These are phyloP conservation scores for Aphaenogaster floridana DNA, from an alignment of 1,140 invertebrate species.

Conservation along the genomic window DNA sequence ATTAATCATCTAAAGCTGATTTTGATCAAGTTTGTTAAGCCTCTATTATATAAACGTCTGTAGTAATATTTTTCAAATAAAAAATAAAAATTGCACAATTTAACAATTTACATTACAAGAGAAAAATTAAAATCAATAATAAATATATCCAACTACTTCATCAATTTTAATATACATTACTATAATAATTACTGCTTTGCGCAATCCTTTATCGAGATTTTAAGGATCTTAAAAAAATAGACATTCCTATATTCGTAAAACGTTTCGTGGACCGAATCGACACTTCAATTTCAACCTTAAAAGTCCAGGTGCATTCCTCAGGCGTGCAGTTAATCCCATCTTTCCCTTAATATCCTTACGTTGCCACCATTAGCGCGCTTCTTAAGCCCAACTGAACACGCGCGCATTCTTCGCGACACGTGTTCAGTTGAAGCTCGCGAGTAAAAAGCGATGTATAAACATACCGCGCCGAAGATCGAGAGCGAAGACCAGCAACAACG, in stretches of 20 bases:
- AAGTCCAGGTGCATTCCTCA: constrained; percentile 59
- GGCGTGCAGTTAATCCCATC: constrained; percentile 68
- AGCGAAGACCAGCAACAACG: constrained; percentile 33
- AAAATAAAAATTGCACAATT: neutral
- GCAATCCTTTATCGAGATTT: neutral
- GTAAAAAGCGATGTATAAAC: constrained; percentile 72
- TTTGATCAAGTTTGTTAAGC: neutral
- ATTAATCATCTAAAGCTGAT: neutral
- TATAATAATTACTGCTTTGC: neutral
- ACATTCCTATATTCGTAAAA: neutral
- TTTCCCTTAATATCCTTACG: constrained; percentile 67
- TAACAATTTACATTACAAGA: neutral
- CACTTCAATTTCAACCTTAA: constrained; percentile 30
- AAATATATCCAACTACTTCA: neutral
- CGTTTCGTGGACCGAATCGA: constrained; percentile 1
- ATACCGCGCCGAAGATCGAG: constrained; percentile 3
- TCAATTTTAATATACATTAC: neutral
- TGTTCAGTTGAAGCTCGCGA: constrained; percentile 70
- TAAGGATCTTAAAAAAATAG: neutral
- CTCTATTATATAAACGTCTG: neutral
- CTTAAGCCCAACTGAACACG: constrained; percentile 61
- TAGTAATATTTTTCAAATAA: neutral
- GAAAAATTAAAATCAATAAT: neutral
- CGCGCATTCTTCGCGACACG: constrained; percentile 66
- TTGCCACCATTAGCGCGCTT: constrained; percentile 80